Evolutionary conservation across 2,113 vertebrate species (phyloP).

Genomic region (Cinclus cinclus): DNA sequence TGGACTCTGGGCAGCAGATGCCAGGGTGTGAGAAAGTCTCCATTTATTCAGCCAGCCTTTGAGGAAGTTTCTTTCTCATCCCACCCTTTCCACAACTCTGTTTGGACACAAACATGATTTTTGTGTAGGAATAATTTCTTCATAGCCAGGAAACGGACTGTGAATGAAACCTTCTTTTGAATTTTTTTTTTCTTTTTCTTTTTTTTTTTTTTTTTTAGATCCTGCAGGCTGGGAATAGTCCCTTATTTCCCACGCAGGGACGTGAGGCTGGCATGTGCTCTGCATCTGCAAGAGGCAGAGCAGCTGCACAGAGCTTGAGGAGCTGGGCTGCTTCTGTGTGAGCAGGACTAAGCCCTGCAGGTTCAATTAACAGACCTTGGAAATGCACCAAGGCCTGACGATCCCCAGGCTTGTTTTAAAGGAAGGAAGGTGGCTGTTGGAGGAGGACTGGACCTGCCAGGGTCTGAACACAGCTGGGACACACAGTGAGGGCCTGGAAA

Average conservation of each 20-base stretch:
- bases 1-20: conserved; percentile 20
- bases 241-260: neutral
- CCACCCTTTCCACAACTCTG: neutral
- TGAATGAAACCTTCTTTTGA: neutral
- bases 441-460: conserved; percentile 20
- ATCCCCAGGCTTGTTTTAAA: conserved; percentile 8
- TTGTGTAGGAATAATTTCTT: conserved; percentile 5
- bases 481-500: conserved; percentile 11
- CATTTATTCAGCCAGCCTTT: neutral
- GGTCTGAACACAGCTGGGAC: conserved; percentile 36
- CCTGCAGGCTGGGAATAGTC: neutral
- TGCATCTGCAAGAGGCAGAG: neutral
- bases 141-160: neutral
- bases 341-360: neutral
- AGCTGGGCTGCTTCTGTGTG: neutral
- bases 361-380: conserved; percentile 13
- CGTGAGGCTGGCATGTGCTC: neutral
- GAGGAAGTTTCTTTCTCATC: conserved; percentile 3
- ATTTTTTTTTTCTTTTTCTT: too few relatives aligned
- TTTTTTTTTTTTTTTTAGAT: neutral
- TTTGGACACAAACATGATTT: neutral
- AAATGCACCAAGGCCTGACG: conserved; percentile 11
- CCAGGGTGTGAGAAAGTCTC: neutral
- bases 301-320: neutral
- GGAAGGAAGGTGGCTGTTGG: neutral